Conservation (phyloP, 2,113 vertebrate species). For the Pagrus major region DNA sequence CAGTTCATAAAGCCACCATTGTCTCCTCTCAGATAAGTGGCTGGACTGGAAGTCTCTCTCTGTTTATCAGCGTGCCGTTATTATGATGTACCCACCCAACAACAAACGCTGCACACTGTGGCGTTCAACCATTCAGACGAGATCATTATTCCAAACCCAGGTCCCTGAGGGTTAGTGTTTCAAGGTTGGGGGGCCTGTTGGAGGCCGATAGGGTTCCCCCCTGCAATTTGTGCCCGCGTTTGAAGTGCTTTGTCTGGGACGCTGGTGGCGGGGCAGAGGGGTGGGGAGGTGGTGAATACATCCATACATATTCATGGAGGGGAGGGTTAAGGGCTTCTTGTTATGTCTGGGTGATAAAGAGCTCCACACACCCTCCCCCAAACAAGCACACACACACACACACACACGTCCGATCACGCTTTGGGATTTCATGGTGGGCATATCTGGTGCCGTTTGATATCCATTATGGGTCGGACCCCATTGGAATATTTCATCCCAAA, state of each 20-base stretch:
- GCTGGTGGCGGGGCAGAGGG: constrained; percentile 65
- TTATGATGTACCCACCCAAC: constrained; percentile 40
- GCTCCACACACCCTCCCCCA: constrained; percentile 50
- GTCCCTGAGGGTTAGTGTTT: constrained; percentile 74
- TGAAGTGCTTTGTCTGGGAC: constrained; percentile 83
- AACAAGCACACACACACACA: neutral
- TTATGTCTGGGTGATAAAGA: constrained; percentile 74
- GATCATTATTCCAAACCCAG: constrained; percentile 66
- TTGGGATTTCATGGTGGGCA: constrained; percentile 43
- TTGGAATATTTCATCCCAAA: constrained; percentile 34
- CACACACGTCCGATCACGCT: constrained; percentile 1
- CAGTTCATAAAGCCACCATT: constrained; percentile 66
- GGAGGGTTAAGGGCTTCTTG: constrained; percentile 74
- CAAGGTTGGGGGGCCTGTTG: constrained; percentile 59
- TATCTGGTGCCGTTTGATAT: constrained; percentile 67
- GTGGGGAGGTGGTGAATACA: constrained; percentile 34
- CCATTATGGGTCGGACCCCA: constrained; percentile 38
- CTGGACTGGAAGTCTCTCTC: constrained; percentile 28
- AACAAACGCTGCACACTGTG: constrained; percentile 30
- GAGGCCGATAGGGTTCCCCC: constrained; percentile 62
- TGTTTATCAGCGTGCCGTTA: constrained; percentile 39
- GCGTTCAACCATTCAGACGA: constrained; percentile 45
- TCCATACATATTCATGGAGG: constrained; percentile 79
- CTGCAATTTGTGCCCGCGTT: constrained; percentile 66
- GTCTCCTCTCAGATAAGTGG: constrained; percentile 55